Conservation (phyloP, 1,140 invertebrate genomes). For the Aporrectodea caliginosa region DNA sequence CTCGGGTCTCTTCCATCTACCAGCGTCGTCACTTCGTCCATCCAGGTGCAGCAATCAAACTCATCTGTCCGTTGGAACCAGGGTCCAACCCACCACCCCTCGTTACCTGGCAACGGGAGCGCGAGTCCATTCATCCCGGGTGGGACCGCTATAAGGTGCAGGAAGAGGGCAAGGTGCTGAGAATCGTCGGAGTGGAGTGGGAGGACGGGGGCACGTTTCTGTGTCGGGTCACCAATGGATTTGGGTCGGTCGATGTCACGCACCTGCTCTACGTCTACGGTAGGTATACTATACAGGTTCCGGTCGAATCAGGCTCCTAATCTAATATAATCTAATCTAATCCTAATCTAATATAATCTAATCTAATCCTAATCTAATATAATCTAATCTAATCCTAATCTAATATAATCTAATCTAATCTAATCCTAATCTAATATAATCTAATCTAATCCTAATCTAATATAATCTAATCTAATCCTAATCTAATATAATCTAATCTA, state of each 20-base stretch:
- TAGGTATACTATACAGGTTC: slow-evolving; percentile 12
- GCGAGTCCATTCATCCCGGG: slow-evolving; percentile 57
- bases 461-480: no score
- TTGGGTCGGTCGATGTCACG: slow-evolving; percentile 46
- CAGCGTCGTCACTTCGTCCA: slow-evolving; percentile 36
- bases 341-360: no score
- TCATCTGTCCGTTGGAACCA: slow-evolving; percentile 47
- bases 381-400: no score
- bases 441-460: no score
- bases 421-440: no score
- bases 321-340: no score
- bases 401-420: no score
- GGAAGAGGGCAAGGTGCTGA: slow-evolving; percentile 35
- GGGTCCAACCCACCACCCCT: slow-evolving; percentile 34
- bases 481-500: no score
- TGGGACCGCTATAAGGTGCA: slow-evolving; percentile 55
- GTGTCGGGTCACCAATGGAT: slow-evolving; percentile 55
- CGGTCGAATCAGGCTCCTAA: no score
- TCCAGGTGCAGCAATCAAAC: slow-evolving; percentile 44
- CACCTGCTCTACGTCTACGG: slow-evolving; percentile 34
- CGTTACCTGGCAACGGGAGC: slow-evolving; percentile 52
- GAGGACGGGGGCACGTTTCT: slow-evolving; percentile 51
- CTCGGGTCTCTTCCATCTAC: slow-evolving; percentile 1
- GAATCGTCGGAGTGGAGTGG: slow-evolving; percentile 47
- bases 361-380: no score